Percentiles rank a stretch among this genome's conserved stretches.
Conservation (phyloP, 2,797 vertebrate genomes). For the Ctenosaura bakeri region DNA sequence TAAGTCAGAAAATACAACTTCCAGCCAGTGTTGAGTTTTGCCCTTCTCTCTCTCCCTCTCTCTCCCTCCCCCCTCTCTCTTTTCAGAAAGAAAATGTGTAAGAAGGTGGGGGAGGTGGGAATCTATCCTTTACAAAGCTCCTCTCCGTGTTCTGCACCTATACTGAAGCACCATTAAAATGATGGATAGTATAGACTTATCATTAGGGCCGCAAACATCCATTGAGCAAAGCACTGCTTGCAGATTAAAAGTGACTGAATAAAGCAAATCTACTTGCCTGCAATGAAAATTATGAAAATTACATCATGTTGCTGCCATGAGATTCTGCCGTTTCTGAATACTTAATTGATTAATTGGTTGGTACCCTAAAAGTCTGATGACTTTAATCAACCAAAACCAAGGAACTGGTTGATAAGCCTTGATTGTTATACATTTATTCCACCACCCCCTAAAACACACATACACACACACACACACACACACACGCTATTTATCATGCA, state of each 20-base stretch:
- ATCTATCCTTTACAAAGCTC: background rate
- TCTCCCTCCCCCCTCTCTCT: no score
- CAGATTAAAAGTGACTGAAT: conserved; percentile 41
- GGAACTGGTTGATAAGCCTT: background rate
- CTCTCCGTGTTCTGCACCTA: conserved; percentile 1
- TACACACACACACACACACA: background rate
- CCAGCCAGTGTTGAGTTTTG: background rate
- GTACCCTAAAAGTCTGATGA: conserved; percentile 10
- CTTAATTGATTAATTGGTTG: conserved; percentile 37
- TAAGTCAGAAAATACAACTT: background rate
- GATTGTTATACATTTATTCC: conserved; percentile 1
- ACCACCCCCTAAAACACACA: background rate
- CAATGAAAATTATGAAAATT: conserved; percentile 42
- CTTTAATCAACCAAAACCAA: conserved; percentile 25
- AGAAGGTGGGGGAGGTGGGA: background rate
- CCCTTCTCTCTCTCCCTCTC: background rate
- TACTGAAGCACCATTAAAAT: conserved; percentile 34
- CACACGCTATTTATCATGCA: conserved; percentile 14
- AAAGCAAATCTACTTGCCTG: conserved; percentile 23
- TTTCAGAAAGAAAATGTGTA: background rate
- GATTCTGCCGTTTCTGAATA: conserved; percentile 1
- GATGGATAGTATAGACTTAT: conserved; percentile 40
- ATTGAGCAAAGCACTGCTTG: conserved; percentile 27
- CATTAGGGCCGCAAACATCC: conserved; percentile 41
- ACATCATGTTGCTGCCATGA: conserved; percentile 6